Evolutionary conservation across 2,888 invertebrate species (phyloP).

Genomic region (Electrophaes corylata): DNA sequence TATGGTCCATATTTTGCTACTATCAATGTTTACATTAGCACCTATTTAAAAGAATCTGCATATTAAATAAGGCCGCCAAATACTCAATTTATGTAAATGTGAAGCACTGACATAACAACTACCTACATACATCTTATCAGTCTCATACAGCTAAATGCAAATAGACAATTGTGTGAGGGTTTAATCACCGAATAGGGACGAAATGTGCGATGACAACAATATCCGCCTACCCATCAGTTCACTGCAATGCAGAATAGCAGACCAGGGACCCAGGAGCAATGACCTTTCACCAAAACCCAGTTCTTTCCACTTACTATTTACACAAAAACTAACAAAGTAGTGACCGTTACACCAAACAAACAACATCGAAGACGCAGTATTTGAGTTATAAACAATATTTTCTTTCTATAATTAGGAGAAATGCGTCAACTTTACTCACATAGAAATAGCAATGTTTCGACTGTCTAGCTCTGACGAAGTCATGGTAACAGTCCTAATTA

Average conservation of each 20-base stretch:
- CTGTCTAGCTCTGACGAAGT: constrained; percentile 78
- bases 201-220: constrained; percentile 8
- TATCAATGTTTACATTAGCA: background rate
- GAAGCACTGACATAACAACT: constrained; percentile 11
- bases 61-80: background rate
- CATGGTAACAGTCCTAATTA: constrained; percentile 62
- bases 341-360: constrained; percentile 49
- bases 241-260: constrained; percentile 21
- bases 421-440: constrained; percentile 71
- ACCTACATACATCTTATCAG: constrained; percentile 7
- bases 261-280: constrained; percentile 34
- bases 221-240: constrained; percentile 2
- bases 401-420: constrained; percentile 64
- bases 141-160: constrained; percentile 16
- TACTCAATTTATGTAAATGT: constrained; percentile 13
- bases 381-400: constrained; percentile 46
- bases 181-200: constrained; percentile 12
- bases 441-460: constrained; percentile 77
- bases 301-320: constrained; percentile 34
- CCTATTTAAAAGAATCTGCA: background rate
- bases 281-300: constrained; percentile 42
- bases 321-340: constrained; percentile 24
- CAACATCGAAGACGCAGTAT: constrained; percentile 43
- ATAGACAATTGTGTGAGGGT: constrained; percentile 16
- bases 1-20: constrained; percentile 3